Conservation (phyloP, 2,113 vertebrate species). For the Merops nubicus region DNA sequence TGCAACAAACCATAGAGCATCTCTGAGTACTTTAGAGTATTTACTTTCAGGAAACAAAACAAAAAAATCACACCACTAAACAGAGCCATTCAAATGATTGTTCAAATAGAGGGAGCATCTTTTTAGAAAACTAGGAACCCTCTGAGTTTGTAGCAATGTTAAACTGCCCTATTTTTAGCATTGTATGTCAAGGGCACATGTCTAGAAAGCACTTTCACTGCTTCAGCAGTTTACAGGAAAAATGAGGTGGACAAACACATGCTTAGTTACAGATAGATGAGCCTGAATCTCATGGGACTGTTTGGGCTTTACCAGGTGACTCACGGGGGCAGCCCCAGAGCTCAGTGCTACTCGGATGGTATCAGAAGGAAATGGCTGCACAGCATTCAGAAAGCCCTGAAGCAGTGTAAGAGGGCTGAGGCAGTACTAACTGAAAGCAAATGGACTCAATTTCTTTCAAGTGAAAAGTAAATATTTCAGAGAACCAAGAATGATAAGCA, state of each 20-base stretch:
- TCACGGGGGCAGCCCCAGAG: not conserved
- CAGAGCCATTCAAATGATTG: not conserved
- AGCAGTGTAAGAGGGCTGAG: not conserved
- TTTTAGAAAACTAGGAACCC: not conserved
- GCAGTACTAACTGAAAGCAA: not conserved
- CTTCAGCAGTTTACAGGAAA: conserved; percentile 54
- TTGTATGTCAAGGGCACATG: conserved; percentile 44
- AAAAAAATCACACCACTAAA: not conserved
- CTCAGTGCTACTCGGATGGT: accelerated
- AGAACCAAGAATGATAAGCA: not conserved
- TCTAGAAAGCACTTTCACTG: conserved; percentile 51
- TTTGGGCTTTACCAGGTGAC: not conserved
- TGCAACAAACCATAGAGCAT: not conserved
- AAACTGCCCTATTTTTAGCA: conserved; percentile 33
- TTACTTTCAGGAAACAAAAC: not conserved
- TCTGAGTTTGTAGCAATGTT: not conserved
- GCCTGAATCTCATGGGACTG: not conserved
- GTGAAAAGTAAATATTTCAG: not conserved
- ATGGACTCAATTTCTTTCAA: not conserved
- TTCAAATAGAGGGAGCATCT: not conserved
- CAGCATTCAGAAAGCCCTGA: not conserved
- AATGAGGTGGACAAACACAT: conserved; percentile 11
- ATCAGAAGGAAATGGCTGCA: not conserved
- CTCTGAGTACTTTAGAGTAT: not conserved
- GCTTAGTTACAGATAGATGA: conserved; percentile 32